Conservation (phyloP, 2,797 vertebrate genomes). For the Esox lucius region DNA sequence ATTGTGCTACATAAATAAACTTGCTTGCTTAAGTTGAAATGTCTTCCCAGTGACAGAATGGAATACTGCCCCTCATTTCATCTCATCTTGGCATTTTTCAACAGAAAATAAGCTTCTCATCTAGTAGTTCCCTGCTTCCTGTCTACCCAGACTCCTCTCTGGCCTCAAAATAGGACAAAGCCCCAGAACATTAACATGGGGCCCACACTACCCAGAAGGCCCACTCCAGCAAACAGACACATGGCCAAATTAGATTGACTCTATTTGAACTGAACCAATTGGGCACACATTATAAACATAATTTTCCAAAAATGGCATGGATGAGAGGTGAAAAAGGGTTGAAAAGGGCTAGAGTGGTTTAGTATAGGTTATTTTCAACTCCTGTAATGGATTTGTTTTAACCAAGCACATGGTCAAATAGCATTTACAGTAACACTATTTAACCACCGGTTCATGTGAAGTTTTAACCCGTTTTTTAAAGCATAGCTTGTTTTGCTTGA, state of each 20-base stretch:
- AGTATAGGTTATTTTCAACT: no score
- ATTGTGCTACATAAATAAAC: no score
- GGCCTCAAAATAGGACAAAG: slow-evolving; percentile 11
- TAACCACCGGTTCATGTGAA: no score
- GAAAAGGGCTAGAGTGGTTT: no score
- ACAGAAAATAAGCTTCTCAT: not conserved
- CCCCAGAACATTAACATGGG: not conserved
- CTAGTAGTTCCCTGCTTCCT: slow-evolving; percentile 4
- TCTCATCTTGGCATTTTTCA: not conserved
- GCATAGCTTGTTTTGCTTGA: no score
- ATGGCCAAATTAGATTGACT: slow-evolving; percentile 26
- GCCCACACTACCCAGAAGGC: slow-evolving; percentile 2
- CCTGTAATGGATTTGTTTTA: no score
- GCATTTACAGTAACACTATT: no score
- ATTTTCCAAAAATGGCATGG: not conserved
- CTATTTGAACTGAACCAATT: slow-evolving; percentile 5
- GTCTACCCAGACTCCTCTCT: slow-evolving; percentile 9
- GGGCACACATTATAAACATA: slow-evolving; percentile 1
- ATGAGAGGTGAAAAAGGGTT: not conserved
- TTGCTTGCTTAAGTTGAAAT: no score
- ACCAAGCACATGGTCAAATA: not conserved
- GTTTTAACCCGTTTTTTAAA: no score
- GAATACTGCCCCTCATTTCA: not conserved
- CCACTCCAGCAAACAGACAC: slow-evolving; percentile 18
- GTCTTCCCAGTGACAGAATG: not conserved